phyloP scores from a whole-genome alignment of 2,113 vertebrate species.

The Regulus satrapa region DNA sequence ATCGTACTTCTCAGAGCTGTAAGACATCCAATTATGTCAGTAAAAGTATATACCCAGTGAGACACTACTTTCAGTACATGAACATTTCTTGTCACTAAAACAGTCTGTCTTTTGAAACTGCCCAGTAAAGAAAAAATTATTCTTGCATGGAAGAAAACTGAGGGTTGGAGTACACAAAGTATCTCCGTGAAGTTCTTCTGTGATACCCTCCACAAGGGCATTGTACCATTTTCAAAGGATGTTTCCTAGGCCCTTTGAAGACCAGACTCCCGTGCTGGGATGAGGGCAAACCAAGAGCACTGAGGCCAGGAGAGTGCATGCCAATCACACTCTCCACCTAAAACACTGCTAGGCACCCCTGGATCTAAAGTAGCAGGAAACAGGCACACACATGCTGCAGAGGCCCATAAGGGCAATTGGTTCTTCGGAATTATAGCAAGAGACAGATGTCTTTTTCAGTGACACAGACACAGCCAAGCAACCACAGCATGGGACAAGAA shows the following conservation, averaged over 20 bases:
- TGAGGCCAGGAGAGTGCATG: not conserved
- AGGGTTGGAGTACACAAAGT: not conserved
- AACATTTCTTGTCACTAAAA: not conserved
- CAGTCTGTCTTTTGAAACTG: not conserved
- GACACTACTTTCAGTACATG: not conserved
- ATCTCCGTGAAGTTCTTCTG: not conserved
- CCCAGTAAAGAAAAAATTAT: not conserved
- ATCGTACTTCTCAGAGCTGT: not conserved
- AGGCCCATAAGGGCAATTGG: not conserved
- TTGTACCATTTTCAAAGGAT: not conserved
- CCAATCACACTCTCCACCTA: not conserved
- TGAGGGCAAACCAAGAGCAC: not conserved
- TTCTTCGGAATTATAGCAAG: not conserved
- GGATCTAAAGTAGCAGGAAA: not conserved
- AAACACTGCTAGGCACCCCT: not conserved
- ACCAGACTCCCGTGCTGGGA: rapidly evolving
- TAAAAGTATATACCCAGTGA: not conserved
- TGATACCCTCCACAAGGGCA: not conserved
- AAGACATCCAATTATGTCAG: not conserved
- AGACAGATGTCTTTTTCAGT: not conserved
- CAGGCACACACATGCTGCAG: not conserved
- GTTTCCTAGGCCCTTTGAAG: not conserved
- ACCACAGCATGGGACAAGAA: not conserved
- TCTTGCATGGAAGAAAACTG: not conserved
- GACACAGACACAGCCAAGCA: not conserved